Evolutionary conservation across 2,113 vertebrate species (phyloP), one percentile per base, ranked within the genome.

Genomic region (Hippoglossus stenolepis): DNA sequence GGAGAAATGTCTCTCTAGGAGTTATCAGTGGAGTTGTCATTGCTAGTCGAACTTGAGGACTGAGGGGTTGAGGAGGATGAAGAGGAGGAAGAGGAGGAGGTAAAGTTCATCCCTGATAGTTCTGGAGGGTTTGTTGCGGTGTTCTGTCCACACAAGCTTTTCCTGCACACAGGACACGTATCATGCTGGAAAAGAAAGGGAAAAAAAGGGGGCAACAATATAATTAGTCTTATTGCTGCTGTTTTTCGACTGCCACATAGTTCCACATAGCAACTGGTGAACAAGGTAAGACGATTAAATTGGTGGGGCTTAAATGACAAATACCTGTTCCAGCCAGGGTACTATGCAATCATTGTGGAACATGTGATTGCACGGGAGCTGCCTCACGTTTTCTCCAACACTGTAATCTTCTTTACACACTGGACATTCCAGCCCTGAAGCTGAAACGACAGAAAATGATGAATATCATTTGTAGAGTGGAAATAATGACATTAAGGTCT

Each of bases 361-460:
- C 75, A 99, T 94, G 88, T 99, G 98, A 94, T 98, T 99, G 94
- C 98, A 99, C 0, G 98, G 98, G 79, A 99, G 90, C 89, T 98
- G 98, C 81, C 98, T 94, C 82, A 99, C 98, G 0, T 77, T 96
- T 83, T 99, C 98, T 1, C 96, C 97, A 0, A 95, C 92, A 31
- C 94, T 95, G 54, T 98, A 99, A 89, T 99, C 98, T 74, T 99
- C 98, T 95, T 99, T 99, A 94, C 98, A 99, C 86, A 99, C 98
- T 0, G 98, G 96, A 85, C 98, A 99, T 93, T 99, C 98, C 45
- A 98, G 91, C 63, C 96, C 96, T 0, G 96, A 96, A 89, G 96
- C 98, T 99, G 65, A 75, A 85, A 72, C 0, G n/a, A 78, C 11
- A 80, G 4, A 18, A 69, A 49, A 66, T 53, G 0, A 54, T 23